phyloP scores from a whole-genome alignment of 1,140 invertebrate species.

The Maconellicoccus hirsutus region DNA sequence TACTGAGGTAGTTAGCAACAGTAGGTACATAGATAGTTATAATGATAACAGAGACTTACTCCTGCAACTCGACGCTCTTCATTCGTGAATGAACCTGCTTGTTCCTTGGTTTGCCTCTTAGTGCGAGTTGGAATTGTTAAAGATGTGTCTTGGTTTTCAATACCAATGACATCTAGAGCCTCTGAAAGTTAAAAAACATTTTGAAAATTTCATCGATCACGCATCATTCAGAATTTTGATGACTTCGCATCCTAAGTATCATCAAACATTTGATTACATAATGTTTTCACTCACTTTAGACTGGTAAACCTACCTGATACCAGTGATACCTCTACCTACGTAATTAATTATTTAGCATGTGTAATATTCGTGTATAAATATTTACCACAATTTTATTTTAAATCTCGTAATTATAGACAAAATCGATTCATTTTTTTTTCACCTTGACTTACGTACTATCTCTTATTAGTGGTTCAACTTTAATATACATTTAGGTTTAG shows the following conservation, averaged over 20 bases:
- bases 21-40: too few relatives aligned
- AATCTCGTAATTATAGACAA: too few relatives aligned
- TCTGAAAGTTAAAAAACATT: conserved; percentile 5
- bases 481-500: background rate
- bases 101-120: conserved; percentile 25
- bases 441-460: background rate
- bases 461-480: background rate
- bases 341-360: too few relatives aligned
- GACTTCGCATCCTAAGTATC: too few relatives aligned
- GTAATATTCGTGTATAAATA: too few relatives aligned
- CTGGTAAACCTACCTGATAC: too few relatives aligned
- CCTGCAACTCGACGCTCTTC: conserved; percentile 50
- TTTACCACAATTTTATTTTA: too few relatives aligned
- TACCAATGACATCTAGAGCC: conserved; percentile 22
- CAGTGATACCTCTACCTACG: too few relatives aligned
- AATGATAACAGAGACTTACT: conserved; percentile 35
- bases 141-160: conserved; percentile 18
- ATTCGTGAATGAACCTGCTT: conserved; percentile 43
- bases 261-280: too few relatives aligned
- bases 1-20: too few relatives aligned
- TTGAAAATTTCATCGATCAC: background rate
- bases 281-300: too few relatives aligned
- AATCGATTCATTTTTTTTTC: background rate
- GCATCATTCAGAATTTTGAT: too few relatives aligned
- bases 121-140: background rate